A percentile compares a stretch with the other conserved stretches of the same genome.
Evolutionary conservation across 2,797 vertebrate genomes (phyloP).

Genomic region (Acestrorhynchus altus): DNA sequence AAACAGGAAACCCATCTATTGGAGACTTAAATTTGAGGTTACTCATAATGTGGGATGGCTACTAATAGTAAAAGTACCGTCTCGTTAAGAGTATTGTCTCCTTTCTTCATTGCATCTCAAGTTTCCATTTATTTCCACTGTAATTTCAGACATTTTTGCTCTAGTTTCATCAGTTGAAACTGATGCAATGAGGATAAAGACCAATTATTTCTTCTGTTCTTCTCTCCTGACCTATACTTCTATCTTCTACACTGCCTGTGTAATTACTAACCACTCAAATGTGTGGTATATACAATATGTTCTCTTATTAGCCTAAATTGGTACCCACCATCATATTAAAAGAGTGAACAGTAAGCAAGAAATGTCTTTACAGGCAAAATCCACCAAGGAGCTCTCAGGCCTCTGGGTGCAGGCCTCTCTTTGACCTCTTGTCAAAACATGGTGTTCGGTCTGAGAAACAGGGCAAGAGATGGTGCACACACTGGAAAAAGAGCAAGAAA

Average conservation of each 20-base stretch:
- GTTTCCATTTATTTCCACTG: no score
- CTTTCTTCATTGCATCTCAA: no score
- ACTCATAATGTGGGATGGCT: no score
- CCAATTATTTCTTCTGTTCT: not conserved
- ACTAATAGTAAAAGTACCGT: no score
- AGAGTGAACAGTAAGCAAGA: conserved; percentile 20
- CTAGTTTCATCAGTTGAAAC: not conserved
- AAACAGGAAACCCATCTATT: no score
- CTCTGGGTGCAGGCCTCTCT: conserved; percentile 27
- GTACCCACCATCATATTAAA: conserved; percentile 14
- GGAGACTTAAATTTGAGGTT: no score
- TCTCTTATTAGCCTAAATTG: conserved; percentile 31
- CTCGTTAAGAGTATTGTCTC: no score
- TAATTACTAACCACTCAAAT: conserved; percentile 23
- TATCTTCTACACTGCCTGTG: conserved; percentile 17
- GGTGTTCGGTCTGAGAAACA: conserved; percentile 21
- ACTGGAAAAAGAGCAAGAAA: conserved; percentile 34
- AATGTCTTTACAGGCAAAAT: conserved; percentile 19
- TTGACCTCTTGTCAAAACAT: conserved; percentile 44
- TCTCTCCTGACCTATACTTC: conserved; percentile 15
- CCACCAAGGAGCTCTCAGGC: conserved; percentile 2
- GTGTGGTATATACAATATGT: conserved; percentile 1
- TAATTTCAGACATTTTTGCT: no score
- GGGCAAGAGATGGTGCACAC: conserved; percentile 34
- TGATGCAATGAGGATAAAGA: not conserved